These are phyloP conservation scores for Bostrychus sinensis DNA, from an alignment of 2,113 vertebrate species.

Conservation along the genomic window DNA sequence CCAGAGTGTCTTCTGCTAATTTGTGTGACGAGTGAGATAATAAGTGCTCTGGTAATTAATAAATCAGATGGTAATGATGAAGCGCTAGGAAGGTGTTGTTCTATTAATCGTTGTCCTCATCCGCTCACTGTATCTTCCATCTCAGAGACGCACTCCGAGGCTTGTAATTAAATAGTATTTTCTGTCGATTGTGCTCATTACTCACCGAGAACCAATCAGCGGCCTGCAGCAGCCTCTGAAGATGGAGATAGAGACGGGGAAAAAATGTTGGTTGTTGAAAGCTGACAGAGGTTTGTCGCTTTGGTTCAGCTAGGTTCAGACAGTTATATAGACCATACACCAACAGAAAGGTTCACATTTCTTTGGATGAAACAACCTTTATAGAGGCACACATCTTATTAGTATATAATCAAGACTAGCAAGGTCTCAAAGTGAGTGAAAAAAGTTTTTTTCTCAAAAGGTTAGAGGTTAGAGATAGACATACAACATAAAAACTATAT, in stretches of 20 bases:
- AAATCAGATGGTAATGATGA: slow-evolving; percentile 69
- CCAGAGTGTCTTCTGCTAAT: slow-evolving; percentile 38
- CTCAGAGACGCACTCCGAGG: slow-evolving; percentile 39
- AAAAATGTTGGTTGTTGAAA: slow-evolving; percentile 54
- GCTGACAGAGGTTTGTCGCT: slow-evolving; percentile 19
- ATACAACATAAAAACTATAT: no score
- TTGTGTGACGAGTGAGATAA: slow-evolving; percentile 50
- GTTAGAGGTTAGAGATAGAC: no score
- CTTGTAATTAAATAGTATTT: slow-evolving; percentile 75
- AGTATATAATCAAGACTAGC: no score
- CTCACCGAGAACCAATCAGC: slow-evolving; percentile 71
- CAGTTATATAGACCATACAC: neutral
- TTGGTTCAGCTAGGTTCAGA: neutral
- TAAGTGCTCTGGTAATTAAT: slow-evolving; percentile 66
- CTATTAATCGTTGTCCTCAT: slow-evolving; percentile 60
- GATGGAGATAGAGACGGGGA: slow-evolving; percentile 52
- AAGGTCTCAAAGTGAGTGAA: neutral
- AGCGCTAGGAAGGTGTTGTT: slow-evolving; percentile 57
- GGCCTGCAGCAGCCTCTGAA: slow-evolving; percentile 52
- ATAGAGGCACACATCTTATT: no score
- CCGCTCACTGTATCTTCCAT: slow-evolving; percentile 60
- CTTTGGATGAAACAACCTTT: no score
- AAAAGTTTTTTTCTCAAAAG: neutral
- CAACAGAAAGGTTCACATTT: neutral
- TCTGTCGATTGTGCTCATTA: slow-evolving; percentile 72